Evolutionary conservation across 2,888 invertebrate species (phyloP).

Genomic region (Furcula furcula): DNA sequence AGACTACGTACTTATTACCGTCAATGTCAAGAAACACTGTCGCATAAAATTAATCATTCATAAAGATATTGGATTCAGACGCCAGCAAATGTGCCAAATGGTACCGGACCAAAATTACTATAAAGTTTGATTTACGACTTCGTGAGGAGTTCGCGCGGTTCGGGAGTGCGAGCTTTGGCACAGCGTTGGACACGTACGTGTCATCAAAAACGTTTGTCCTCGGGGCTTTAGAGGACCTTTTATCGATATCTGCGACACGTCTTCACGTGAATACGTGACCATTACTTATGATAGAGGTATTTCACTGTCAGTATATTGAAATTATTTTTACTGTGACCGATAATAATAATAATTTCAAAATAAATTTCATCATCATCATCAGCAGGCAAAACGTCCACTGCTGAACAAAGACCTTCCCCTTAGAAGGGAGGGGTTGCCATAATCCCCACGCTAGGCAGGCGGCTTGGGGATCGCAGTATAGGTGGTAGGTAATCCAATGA

Average conservation of each 20-base stretch:
- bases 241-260: conserved; percentile 22
- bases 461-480: too few relatives aligned
- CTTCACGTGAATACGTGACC: conserved; percentile 34
- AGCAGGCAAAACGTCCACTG: too few relatives aligned
- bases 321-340: too few relatives aligned
- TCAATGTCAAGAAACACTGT: not conserved
- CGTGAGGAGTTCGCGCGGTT: conserved; percentile 11
- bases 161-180: not conserved
- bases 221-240: conserved; percentile 12
- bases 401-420: too few relatives aligned
- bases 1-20: too few relatives aligned
- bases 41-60: not conserved
- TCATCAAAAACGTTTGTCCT: conserved; percentile 22
- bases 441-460: too few relatives aligned
- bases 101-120: not conserved
- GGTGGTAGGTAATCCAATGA: too few relatives aligned
- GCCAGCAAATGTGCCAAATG: not conserved
- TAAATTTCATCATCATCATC: too few relatives aligned
- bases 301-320: too few relatives aligned
- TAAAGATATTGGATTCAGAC: not conserved
- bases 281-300: conserved; percentile 34
- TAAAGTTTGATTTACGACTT: conserved; percentile 21
- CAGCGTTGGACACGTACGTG: conserved; percentile 10
- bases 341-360: too few relatives aligned
- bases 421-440: too few relatives aligned